Conservation (phyloP, 53 echinoderm and acorn worm species). For the Paelopatides confundens region DNA sequence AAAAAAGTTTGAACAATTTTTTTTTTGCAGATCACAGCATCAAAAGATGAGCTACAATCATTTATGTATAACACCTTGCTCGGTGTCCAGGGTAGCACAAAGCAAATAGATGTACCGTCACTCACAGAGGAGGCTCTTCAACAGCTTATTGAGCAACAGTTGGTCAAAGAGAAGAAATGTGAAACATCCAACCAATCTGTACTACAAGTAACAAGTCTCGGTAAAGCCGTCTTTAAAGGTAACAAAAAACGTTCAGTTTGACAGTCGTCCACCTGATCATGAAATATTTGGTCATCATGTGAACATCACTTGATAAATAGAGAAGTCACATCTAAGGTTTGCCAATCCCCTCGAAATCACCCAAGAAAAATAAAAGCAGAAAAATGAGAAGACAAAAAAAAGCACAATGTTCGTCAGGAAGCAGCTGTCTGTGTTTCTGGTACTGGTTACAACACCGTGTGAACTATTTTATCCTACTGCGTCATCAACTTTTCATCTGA, state of each 20-base stretch:
- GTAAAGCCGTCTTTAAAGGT: slow-evolving; percentile 91
- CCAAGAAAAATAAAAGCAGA: too few species aligned
- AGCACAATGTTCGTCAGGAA: too few species aligned
- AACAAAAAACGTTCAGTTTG: neutral
- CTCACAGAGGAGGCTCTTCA: slow-evolving; percentile 62
- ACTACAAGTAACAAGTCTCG: slow-evolving; percentile 75
- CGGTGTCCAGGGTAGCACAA: slow-evolving; percentile 74
- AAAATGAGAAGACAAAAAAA: too few species aligned
- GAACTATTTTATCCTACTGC: too few species aligned
- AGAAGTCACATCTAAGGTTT: too few species aligned
- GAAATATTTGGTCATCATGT: too few species aligned
- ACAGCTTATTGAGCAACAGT: slow-evolving; percentile 63
- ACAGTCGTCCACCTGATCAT: too few species aligned
- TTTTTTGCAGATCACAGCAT: slow-evolving; percentile 67
- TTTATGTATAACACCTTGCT: slow-evolving; percentile 85
- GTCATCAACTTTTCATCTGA: too few species aligned
- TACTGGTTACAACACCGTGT: too few species aligned
- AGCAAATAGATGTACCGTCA: slow-evolving; percentile 53
- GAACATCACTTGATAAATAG: too few species aligned
- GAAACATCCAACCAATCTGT: neutral
- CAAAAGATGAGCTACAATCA: slow-evolving; percentile 50
- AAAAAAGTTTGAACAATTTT: neutral
- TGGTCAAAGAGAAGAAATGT: slow-evolving; percentile 60
- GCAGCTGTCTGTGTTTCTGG: too few species aligned
- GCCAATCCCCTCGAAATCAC: too few species aligned